Base-by-base conservation (phyloP, 2,888 invertebrate species). In the Abscondita cerata region DNA sequence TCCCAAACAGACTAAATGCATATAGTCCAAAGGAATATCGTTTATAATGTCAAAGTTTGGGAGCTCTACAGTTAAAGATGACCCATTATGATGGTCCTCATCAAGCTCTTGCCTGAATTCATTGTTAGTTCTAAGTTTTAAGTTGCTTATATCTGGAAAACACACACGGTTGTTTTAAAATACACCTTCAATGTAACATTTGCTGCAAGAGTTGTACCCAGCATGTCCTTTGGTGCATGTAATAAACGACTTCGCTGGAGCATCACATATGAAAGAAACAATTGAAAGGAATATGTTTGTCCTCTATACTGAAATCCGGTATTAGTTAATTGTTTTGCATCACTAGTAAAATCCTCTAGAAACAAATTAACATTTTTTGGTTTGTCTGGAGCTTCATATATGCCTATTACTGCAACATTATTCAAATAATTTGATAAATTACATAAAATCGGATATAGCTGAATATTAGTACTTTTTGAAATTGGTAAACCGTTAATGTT, bases 1-100 rank as follows among this genome's bases (percentile, higher is more conserved):
- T 19, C 18, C 46, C n/a, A 46, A 20, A n/a, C 46, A 46, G 2
- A 46, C 16, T 2, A 46, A n/a, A n/a, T 46, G 46, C 41, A 41
- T 41, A 41, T 41, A 41, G 15, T 41, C 41, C 15, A 41, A 41
- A 4, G 11, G 1, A 3, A 46, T 20, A 46, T 20, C 11, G 5
- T 46, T 2, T 19, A 46, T n/a, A 2, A 46, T 46, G 16, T 46
- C 11, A 11, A 46, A 20, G n/a, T 46, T 46, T 16, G 18, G 5
- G 4, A 46, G n/a, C n/a, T 5, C 19, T 20, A 19, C 46, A 46
- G n/a, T 12, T 20, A 20, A 3, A 2, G 12, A 46, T 20, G 46
- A 19, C 9, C 46, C 46, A 19, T 8, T 46, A 19, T 46, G 46
- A 20, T 19, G 46, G n/a, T 46, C 16, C 1, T 11, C 4, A 46